Evolutionary conservation across 1,140 invertebrate species (phyloP), one percentile per base, ranked within the genome.

Genomic region (Wiebesia pumilae): DNA sequence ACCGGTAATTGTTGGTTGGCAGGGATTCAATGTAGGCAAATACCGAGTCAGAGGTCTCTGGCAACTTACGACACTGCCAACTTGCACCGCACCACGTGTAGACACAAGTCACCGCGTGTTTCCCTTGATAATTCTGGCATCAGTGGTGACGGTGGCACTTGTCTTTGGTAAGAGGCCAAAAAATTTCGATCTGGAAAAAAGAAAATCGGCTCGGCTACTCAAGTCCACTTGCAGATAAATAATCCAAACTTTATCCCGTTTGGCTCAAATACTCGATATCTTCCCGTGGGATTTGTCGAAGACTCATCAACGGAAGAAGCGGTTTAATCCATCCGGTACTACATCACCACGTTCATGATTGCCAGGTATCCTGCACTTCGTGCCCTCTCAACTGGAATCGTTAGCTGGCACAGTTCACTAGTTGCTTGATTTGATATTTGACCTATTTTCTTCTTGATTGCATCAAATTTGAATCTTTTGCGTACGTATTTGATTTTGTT

Each of bases 21-120:
- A 93, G 91, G 89, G 92, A 93, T 93, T 93, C 93, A 93, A 93
- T 93, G 93, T 93, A 93, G 91, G 93, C 93, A 93, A 93, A 93
- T 93, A 93, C 90, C 90, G 88, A 87, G 24, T 24, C 58, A 0
- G 24, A 27, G 24, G 58, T 3, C 58, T 24, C 27, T 62, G 90
- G 90, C 91, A 88, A 90, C 33, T 24, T 33, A 30, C 78, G 78
- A 38, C 71, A 40, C 71, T 88, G 87, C 88, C 88, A 88, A 89
- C 80, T 77, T 86, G 43, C 40, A 21, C 83, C 83, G 69, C 62
- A 40, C 73, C 75, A 83, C 78, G 54, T 81, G 71, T 79, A 54
- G 43, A 82, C 40, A 71, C 38, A 30, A 69, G 0, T 33, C 40
- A 82, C 58, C n/a, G 43, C 43, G 43, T 69, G 51, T 51, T 65